Evolutionary conservation across 1,140 invertebrate genomes (phyloP).

Genomic region (Tetragnatha versicolor): DNA sequence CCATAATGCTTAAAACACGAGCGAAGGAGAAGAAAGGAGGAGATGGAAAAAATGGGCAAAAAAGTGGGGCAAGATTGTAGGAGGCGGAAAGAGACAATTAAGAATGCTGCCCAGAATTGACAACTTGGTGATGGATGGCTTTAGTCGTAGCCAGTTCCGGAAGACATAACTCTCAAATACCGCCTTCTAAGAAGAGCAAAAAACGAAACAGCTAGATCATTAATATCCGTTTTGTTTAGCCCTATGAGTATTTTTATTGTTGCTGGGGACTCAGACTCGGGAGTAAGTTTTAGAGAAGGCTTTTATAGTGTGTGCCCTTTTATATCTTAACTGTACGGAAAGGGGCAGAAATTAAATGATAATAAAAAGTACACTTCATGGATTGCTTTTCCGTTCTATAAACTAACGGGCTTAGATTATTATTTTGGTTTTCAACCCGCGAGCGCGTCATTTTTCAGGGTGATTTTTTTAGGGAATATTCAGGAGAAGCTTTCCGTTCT

Average conservation of each 20-base stretch:
- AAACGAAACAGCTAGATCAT: constrained; percentile 46
- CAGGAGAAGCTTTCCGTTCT: background rate
- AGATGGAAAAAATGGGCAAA: background rate
- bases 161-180: constrained; percentile 50
- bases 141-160: constrained; percentile 40
- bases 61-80: constrained; percentile 41
- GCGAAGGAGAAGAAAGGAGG: constrained; percentile 19
- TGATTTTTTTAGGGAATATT: background rate
- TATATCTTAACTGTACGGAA: constrained; percentile 33
- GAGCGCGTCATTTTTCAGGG: background rate
- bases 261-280: constrained; percentile 17
- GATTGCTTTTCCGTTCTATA: constrained; percentile 23
- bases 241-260: constrained; percentile 29
- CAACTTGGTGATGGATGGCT: constrained; percentile 49
- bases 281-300: constrained; percentile 38
- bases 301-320: constrained; percentile 21
- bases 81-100: constrained; percentile 54
- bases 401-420: constrained; percentile 27
- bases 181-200: constrained; percentile 30
- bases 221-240: constrained; percentile 55
- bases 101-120: constrained; percentile 54
- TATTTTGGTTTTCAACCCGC: background rate
- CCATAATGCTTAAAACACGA: constrained; percentile 52
- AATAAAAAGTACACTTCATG: constrained; percentile 44
- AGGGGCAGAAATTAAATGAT: constrained; percentile 28